These are phyloP conservation scores for Lagria hirta DNA, from an alignment of 2,888 invertebrate species.

Conservation along the genomic window DNA sequence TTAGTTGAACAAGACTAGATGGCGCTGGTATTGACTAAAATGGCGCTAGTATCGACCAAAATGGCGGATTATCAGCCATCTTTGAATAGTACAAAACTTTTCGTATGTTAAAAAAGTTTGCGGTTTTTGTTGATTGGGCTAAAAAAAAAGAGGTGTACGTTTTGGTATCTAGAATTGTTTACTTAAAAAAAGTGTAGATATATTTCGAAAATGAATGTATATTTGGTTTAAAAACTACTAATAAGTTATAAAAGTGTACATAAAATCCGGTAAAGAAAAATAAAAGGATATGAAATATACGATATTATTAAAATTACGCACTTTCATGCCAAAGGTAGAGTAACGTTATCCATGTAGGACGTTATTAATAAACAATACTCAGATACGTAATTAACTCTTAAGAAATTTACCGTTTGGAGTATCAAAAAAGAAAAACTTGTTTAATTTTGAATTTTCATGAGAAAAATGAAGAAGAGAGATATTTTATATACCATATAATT, in stretches of 20 bases:
- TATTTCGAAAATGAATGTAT: constrained; percentile 51
- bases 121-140: no score
- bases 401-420: constrained; percentile 29
- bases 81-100: no score
- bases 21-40: no score
- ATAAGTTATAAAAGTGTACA: constrained; percentile 47
- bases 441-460: constrained; percentile 14
- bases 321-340: constrained; percentile 57
- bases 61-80: no score
- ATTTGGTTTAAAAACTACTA: constrained; percentile 48
- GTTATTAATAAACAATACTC: constrained; percentile 43
- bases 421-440: constrained; percentile 15
- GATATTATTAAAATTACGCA: constrained; percentile 53
- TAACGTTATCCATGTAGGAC: constrained; percentile 54
- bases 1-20: no score
- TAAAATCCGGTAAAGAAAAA: constrained; percentile 46
- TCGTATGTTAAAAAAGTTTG: no score
- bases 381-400: constrained; percentile 38
- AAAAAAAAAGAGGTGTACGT: constrained; percentile 26
- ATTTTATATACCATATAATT: constrained; percentile 47
- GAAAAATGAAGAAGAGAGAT: constrained; percentile 35
- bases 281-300: constrained; percentile 56
- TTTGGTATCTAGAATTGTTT: constrained; percentile 38
- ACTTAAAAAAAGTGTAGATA: constrained; percentile 46
- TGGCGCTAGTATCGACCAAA: no score